Conservation (phyloP, 2,888 invertebrate genomes). For the Acanthosepion lycidas region DNA sequence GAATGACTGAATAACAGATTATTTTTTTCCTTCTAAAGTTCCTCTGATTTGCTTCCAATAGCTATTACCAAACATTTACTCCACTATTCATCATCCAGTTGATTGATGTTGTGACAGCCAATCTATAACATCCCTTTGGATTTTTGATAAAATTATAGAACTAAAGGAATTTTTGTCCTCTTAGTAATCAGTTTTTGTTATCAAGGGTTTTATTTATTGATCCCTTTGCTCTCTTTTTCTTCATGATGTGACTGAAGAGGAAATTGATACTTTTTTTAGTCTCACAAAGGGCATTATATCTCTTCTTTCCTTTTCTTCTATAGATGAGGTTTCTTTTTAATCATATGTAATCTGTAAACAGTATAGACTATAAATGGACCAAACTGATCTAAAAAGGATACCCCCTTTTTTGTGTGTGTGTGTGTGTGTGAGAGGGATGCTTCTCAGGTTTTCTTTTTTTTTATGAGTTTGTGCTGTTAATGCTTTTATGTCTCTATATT, state of each 20-base stretch:
- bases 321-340: not conserved
- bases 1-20: not conserved
- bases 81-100: not conserved
- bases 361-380: too few relatives aligned
- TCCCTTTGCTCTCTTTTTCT: not conserved
- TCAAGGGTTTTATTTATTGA: too few relatives aligned
- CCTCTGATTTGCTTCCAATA: not conserved
- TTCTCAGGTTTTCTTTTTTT: not conserved
- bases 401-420: not conserved
- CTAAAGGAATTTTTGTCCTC: not conserved
- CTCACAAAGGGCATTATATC: not conserved
- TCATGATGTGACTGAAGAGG: not conserved
- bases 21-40: not conserved
- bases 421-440: too few relatives aligned
- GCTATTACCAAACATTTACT: not conserved
- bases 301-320: not conserved
- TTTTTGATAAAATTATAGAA: not conserved
- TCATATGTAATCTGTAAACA: too few relatives aligned
- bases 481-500: not conserved
- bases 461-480: not conserved
- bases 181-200: not conserved
- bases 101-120: constrained; percentile 3
- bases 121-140: not conserved
- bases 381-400: too few relatives aligned
- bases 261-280: not conserved